Evolutionary conservation across 2,113 vertebrate species (phyloP).

Genomic region (Chitala chitala): DNA sequence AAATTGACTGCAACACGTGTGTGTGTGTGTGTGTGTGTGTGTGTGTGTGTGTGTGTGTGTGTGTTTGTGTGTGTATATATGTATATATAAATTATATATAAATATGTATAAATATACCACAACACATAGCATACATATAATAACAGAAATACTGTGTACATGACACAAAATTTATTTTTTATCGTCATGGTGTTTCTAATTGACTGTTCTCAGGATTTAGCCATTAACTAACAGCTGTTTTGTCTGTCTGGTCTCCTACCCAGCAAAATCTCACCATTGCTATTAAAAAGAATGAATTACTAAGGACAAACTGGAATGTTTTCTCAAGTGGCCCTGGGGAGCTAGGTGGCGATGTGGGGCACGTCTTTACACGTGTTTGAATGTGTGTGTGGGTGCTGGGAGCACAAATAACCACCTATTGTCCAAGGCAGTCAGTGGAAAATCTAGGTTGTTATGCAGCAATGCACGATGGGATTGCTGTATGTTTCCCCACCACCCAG

Average conservation of each 20-base stretch:
- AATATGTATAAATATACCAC: slow-evolving; percentile 50
- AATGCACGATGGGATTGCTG: no score
- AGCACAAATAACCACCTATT: no score
- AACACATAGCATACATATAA: slow-evolving; percentile 64
- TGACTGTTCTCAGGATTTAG: slow-evolving; percentile 71
- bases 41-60: slow-evolving; percentile 25
- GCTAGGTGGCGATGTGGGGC: neutral
- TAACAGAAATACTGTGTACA: slow-evolving; percentile 60
- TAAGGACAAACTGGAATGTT: neutral
- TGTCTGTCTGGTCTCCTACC: slow-evolving; percentile 12
- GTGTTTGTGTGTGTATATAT: slow-evolving; percentile 36
- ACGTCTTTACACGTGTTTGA: no score
- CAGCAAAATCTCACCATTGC: slow-evolving; percentile 23
- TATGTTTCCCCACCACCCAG: no score
- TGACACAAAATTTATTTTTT: slow-evolving; percentile 58
- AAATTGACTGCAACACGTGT: slow-evolving; percentile 10
- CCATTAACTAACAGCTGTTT: slow-evolving; percentile 45
- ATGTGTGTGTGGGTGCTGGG: no score
- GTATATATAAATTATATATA: slow-evolving; percentile 40
- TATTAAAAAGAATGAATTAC: slow-evolving; percentile 16
- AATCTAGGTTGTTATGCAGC: no score
- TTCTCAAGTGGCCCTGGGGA: neutral
- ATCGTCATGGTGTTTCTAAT: slow-evolving; percentile 65
- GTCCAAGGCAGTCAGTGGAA: no score
- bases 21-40: neutral